Conservation (phyloP, 2,113 vertebrate species). For the Ctenodactylus gundi region DNA sequence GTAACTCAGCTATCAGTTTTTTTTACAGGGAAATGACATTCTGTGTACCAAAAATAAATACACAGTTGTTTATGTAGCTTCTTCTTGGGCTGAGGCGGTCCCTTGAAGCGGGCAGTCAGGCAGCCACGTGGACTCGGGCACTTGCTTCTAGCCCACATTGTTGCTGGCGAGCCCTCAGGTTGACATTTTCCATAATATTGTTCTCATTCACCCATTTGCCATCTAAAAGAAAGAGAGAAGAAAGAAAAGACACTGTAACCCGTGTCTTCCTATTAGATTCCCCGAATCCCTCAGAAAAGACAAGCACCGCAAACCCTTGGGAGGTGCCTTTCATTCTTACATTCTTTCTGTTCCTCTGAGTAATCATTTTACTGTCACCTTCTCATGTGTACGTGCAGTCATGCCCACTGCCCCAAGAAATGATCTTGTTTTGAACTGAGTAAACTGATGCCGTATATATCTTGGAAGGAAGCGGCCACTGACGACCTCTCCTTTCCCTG, state of each 20-base stretch:
- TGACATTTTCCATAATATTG: neutral
- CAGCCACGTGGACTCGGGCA: no score
- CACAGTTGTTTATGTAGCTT: neutral
- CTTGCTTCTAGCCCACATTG: neutral
- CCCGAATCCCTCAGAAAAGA: neutral
- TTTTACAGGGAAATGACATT: neutral
- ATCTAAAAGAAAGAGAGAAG: neutral
- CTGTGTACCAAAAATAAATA: neutral
- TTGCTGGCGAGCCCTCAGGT: neutral
- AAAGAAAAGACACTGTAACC: neutral
- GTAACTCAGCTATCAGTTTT: neutral
- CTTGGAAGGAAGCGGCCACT: neutral
- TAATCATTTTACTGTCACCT: neutral
- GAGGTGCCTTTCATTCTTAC: neutral
- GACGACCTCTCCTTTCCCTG: neutral
- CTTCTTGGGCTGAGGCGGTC: neutral
- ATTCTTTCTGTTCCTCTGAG: neutral
- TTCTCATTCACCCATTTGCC: neutral
- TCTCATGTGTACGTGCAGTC: neutral
- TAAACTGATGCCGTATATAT: neutral
- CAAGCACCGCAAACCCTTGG: neutral
- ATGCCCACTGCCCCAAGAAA: neutral
- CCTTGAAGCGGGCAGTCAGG: neutral
- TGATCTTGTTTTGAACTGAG: neutral
- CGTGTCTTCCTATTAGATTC: neutral